A percentile compares a stretch with the other conserved stretches of the same genome.
Evolutionary conservation across 2,113 vertebrate genomes (phyloP).

Genomic region (Cephalophus harveyi): DNA sequence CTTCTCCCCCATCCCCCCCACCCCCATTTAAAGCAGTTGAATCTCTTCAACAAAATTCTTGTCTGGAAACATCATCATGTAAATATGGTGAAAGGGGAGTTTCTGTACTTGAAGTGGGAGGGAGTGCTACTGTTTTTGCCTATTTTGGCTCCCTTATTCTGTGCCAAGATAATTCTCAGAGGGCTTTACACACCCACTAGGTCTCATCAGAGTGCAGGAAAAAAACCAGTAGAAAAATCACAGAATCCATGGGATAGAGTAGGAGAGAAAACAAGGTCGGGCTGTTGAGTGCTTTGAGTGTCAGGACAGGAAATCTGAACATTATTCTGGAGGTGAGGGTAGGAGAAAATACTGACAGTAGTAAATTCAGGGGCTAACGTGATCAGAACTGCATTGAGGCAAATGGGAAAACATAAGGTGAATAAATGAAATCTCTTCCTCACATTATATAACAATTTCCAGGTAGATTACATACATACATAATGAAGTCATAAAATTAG

Average conservation of each 20-base stretch:
- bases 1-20: too few species aligned
- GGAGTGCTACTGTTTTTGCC: background rate
- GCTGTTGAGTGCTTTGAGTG: background rate
- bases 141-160: background rate
- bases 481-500: background rate
- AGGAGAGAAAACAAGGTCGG: background rate
- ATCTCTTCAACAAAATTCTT: slow-evolving; percentile 2
- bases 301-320: background rate
- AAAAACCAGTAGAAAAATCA: background rate
- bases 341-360: background rate
- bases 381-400: background rate
- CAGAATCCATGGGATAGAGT: background rate
- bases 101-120: background rate
- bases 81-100: background rate
- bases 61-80: background rate
- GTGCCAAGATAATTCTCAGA: background rate
- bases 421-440: background rate
- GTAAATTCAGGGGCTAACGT: background rate
- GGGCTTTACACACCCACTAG: background rate
- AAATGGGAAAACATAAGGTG: background rate
- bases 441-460: background rate
- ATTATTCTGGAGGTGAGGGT: background rate
- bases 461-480: background rate
- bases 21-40: background rate
- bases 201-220: background rate